A percentile compares a stretch with the other conserved stretches of the same genome.
Conservation (phyloP, 2,113 vertebrate species). For the Onychostruthus taczanowskii region DNA sequence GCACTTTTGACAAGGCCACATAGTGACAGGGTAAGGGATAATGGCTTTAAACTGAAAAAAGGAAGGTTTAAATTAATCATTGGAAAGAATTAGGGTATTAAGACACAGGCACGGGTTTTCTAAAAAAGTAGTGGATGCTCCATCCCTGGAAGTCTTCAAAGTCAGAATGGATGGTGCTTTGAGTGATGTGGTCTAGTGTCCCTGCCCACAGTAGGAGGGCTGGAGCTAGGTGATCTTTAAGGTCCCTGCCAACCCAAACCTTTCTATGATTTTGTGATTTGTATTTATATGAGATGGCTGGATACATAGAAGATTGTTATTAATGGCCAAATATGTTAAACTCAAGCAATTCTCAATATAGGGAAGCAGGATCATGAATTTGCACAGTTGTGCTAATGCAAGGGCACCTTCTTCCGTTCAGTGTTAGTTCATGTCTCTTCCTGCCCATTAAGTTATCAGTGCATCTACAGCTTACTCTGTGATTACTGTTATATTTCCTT, state of each 20-base stretch:
- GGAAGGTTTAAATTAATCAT: neutral
- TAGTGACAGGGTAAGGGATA: no score
- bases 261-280: neutral
- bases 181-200: neutral
- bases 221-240: neutral
- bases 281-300: neutral
- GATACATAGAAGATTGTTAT: accelerated
- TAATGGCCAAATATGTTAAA: neutral
- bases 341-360: neutral
- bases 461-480: neutral
- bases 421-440: neutral
- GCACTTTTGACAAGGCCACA: neutral
- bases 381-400: neutral
- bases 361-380: neutral
- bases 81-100: neutral
- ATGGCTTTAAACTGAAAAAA: neutral
- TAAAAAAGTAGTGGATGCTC: neutral
- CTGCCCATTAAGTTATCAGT: neutral
- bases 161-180: neutral
- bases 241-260: neutral
- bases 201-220: neutral
- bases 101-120: neutral
- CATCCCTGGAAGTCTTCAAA: neutral
- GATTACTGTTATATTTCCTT: neutral
- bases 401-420: neutral